Percentiles rank a stretch among this genome's conserved stretches.
phyloP scores from a whole-genome alignment of 1,140 invertebrate genomes.

The Coptotermes formosanus region DNA sequence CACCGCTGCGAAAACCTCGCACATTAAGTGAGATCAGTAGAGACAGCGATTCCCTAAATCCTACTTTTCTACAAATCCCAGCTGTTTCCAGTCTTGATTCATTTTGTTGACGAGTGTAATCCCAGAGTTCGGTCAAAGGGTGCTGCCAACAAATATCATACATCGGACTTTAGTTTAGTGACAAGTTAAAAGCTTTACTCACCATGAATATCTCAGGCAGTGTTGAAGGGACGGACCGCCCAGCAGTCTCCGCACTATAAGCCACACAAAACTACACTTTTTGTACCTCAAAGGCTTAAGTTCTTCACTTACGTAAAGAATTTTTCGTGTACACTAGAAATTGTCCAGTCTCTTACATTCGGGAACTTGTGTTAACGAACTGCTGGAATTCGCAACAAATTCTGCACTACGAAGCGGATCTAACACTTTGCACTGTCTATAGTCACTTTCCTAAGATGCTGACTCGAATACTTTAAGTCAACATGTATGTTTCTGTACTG shows the following conservation, averaged over 20 bases:
- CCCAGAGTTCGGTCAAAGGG: too few species aligned
- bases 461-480: neutral
- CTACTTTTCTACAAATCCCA: too few species aligned
- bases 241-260: neutral
- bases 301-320: too few species aligned
- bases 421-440: neutral
- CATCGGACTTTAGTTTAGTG: neutral
- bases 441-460: neutral
- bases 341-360: too few species aligned
- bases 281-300: neutral
- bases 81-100: too few species aligned
- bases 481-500: neutral
- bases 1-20: too few species aligned
- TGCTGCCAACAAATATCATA: too few species aligned
- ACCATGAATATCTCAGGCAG: neutral
- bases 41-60: too few species aligned
- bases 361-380: too few species aligned
- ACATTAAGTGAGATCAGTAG: too few species aligned
- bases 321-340: too few species aligned
- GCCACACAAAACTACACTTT: neutral
- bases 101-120: too few species aligned
- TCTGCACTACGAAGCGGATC: neutral
- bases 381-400: neutral
- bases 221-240: neutral
- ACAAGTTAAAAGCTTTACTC: neutral